Percentiles rank a stretch among this genome's conserved stretches.
Conservation (phyloP, 2,113 vertebrate genomes). For the Gulo gulo region DNA sequence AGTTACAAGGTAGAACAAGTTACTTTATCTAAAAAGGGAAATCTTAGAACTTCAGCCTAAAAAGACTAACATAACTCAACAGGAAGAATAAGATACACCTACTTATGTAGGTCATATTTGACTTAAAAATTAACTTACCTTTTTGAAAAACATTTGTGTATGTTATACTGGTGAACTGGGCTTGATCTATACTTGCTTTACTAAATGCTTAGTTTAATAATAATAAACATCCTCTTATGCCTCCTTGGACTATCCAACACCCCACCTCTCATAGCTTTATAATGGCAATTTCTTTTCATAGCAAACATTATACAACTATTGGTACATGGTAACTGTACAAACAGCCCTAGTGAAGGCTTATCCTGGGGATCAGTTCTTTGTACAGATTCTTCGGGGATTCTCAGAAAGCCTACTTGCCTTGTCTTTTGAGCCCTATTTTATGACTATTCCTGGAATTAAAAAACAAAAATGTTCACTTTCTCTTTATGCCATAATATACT, state of each 20-base stretch:
- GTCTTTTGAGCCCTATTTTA: background rate
- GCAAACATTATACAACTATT: background rate
- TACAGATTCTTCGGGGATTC: background rate
- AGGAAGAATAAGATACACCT: background rate
- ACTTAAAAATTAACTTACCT: background rate
- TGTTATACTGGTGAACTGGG: background rate
- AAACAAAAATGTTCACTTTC: background rate
- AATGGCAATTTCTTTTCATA: background rate
- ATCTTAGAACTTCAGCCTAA: background rate
- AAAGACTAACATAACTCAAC: background rate
- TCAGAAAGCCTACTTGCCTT: background rate
- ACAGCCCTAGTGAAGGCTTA: fast-evolving
- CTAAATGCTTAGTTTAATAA: background rate
- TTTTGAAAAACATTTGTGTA: background rate
- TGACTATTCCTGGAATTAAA: background rate
- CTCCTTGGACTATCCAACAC: background rate
- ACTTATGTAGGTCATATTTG: background rate
- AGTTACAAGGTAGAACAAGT: background rate
- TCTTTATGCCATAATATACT: background rate
- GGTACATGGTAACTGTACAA: background rate
- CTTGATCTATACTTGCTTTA: background rate
- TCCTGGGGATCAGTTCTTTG: background rate
- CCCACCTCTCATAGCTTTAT: fast-evolving
- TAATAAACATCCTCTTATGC: background rate
- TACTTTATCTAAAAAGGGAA: background rate